Conservation (phyloP, 2,888 invertebrate genomes). For the Unio pictorum region DNA sequence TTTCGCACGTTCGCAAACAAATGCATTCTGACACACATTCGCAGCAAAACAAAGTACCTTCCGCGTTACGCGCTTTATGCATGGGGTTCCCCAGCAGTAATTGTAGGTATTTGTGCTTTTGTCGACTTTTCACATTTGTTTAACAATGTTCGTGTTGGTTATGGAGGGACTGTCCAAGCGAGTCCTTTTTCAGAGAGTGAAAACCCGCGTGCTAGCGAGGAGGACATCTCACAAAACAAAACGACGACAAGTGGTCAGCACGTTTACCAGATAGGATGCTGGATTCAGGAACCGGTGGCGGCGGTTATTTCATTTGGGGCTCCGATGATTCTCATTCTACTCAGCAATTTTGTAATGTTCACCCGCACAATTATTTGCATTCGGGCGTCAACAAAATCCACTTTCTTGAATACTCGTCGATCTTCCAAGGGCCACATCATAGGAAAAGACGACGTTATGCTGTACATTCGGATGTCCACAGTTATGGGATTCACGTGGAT, state of each 20-base stretch:
- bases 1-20: slow-evolving; percentile 72
- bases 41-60: slow-evolving; percentile 50
- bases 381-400: slow-evolving; percentile 42
- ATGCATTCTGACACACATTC: slow-evolving; percentile 56
- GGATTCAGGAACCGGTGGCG: slow-evolving; percentile 61
- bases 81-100: slow-evolving; percentile 78
- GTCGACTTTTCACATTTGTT: slow-evolving; percentile 58
- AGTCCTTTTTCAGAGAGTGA: neutral
- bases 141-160: slow-evolving; percentile 45
- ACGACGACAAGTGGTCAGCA: slow-evolving; percentile 4
- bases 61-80: slow-evolving; percentile 75
- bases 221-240: neutral
- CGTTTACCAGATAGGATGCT: slow-evolving; percentile 47
- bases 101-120: slow-evolving; percentile 65
- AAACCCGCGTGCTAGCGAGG: neutral
- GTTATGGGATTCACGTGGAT: slow-evolving; percentile 68
- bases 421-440: slow-evolving; percentile 42
- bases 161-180: slow-evolving; percentile 28
- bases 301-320: slow-evolving; percentile 57
- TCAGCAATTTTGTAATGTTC: slow-evolving; percentile 56
- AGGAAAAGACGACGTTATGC: slow-evolving; percentile 58
- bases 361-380: slow-evolving; percentile 57
- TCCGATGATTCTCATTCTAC: slow-evolving; percentile 54
- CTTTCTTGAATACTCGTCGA: slow-evolving; percentile 39
- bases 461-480: slow-evolving; percentile 64